A percentile compares a stretch with the other conserved stretches of the same genome.
These are phyloP conservation scores for Cheilosia variabilis DNA, from an alignment of 2,888 invertebrate genomes.

Conservation along the genomic window DNA sequence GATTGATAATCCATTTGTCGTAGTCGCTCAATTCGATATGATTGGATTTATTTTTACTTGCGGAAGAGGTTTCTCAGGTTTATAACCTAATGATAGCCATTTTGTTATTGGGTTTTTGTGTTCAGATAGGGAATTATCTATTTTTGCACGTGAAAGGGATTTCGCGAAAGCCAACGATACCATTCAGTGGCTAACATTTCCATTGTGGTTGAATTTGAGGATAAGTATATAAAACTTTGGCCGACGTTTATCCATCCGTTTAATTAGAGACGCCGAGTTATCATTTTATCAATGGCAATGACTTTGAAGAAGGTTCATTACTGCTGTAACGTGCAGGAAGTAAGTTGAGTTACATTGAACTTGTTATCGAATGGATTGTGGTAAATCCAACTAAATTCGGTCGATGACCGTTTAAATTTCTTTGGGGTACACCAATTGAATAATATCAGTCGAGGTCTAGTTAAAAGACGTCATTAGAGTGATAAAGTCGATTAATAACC, in stretches of 20 bases:
- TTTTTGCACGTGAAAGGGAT: constrained; percentile 45
- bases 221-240: too few species aligned
- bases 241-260: too few species aligned
- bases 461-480: not conserved
- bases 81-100: constrained; percentile 2
- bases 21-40: constrained; percentile 1
- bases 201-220: not conserved
- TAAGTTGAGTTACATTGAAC: too few species aligned
- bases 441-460: not conserved
- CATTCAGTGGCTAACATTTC: constrained; percentile 4
- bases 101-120: constrained; percentile 30
- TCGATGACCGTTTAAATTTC: not conserved
- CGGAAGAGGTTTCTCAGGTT: constrained; percentile 16
- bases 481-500: too few species aligned
- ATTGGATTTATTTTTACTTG: constrained; percentile 9
- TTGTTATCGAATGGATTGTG: not conserved
- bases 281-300: not conserved
- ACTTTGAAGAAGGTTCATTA: too few species aligned
- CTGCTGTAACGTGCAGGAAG: too few species aligned
- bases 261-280: not conserved
- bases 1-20: constrained; percentile 31
- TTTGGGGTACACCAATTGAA: not conserved
- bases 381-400: not conserved
- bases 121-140: constrained; percentile 15
- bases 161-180: constrained; percentile 5